Evolutionary conservation across 2,797 vertebrate genomes (phyloP).

Genomic region (Bradypodion ventrale): DNA sequence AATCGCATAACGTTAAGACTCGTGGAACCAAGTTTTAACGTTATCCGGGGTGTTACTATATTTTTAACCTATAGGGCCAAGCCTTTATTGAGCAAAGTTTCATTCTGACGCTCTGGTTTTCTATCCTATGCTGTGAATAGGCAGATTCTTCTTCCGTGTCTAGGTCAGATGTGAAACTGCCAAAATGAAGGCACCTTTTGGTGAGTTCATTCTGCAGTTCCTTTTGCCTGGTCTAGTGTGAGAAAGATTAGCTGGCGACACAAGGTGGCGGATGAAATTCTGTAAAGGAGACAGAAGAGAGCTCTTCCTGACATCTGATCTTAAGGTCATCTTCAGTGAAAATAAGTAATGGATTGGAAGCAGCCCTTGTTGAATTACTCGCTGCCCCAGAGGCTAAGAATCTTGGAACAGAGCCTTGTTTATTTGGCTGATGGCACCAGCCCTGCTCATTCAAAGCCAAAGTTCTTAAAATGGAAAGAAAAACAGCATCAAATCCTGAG

Average conservation of each 20-base stretch:
- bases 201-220: too few relatives aligned
- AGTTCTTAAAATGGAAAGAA: background rate
- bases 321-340: background rate
- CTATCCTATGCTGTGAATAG: background rate
- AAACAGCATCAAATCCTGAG: conserved; percentile 36
- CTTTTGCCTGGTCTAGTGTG: too few relatives aligned
- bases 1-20: too few relatives aligned
- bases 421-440: conserved; percentile 26
- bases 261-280: too few relatives aligned
- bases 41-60: too few relatives aligned
- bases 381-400: background rate
- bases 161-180: too few relatives aligned
- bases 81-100: background rate
- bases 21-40: too few relatives aligned
- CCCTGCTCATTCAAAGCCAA: background rate
- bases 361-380: background rate
- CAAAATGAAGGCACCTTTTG: too few relatives aligned
- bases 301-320: background rate
- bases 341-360: background rate
- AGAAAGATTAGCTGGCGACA: too few relatives aligned
- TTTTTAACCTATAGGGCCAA: background rate
- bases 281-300: too few relatives aligned
- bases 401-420: background rate
- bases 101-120: background rate
- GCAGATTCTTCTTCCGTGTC: too few relatives aligned